A percentile compares a stretch with the other conserved stretches of the same genome.
Evolutionary conservation across 2,888 invertebrate genomes (phyloP).

Genomic region (Hetaerina titia): DNA sequence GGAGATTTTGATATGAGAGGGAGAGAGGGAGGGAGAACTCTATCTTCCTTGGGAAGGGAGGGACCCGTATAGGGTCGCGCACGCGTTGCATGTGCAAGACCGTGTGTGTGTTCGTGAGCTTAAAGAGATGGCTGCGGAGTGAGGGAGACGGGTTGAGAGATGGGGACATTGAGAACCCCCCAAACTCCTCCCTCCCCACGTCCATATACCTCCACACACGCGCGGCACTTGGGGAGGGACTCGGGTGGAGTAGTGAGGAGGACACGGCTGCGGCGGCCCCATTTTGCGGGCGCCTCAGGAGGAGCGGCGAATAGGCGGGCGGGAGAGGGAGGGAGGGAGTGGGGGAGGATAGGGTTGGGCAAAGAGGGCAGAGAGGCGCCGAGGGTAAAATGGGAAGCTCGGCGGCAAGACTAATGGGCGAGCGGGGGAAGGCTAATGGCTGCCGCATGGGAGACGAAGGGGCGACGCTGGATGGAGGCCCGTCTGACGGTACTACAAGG

Average conservation of each 20-base stretch:
- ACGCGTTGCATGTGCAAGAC: background rate
- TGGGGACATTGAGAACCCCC: too few species aligned
- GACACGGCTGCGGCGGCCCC: too few species aligned
- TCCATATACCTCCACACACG: too few species aligned
- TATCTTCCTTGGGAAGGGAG: background rate
- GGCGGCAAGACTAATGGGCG: conserved; percentile 61
- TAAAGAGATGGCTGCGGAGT: background rate
- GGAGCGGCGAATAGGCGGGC: background rate
- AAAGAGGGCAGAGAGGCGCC: background rate
- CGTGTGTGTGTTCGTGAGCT: background rate
- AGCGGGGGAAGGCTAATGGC: conserved; percentile 58
- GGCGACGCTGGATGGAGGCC: conserved; percentile 17
- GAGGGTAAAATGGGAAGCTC: background rate
- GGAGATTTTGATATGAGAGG: too few species aligned
- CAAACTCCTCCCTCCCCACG: too few species aligned
- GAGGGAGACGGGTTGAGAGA: background rate
- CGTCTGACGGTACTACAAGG: conserved; percentile 4
- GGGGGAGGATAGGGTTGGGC: background rate
- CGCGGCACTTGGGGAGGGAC: too few species aligned
- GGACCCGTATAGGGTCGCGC: too few species aligned
- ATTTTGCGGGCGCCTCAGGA: too few species aligned
- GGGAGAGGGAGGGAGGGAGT: background rate
- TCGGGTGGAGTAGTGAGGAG: too few species aligned
- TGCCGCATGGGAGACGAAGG: conserved; percentile 48
- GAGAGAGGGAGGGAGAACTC: background rate